Base-by-base conservation (phyloP, 2,888 invertebrate species). In the Aporophyla lueneburgensis region DNA sequence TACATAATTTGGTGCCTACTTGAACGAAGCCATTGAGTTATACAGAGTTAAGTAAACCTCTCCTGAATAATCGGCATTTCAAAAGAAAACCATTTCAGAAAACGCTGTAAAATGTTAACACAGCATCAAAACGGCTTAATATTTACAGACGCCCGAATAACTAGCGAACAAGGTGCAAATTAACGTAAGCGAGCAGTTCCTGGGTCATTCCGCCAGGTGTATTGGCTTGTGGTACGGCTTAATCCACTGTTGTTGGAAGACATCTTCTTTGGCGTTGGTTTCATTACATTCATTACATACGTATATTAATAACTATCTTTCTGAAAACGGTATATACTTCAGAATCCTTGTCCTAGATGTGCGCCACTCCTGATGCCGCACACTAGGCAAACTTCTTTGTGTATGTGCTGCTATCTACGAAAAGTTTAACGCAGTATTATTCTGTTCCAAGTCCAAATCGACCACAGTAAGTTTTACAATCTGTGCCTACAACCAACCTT, bases 1-100 rank as follows among this genome's bases (percentile, higher is more conserved):
- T 56, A 51, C 21, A 63, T 43, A 16, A 63, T 78, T 75, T 75
- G 46, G 33, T 80, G 40, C n/a, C 43, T 53, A 43, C 43, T 76
- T 61, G n/a, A 59, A 43, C 75, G 43, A 54, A 81, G n/a, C 49
- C 16, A 49, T 24, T 54, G 49, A 81, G 40, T 49, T 61, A 54
- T 53, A 21, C 58, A 12, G 14, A 76, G 80, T 76, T 46, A 7
- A 54, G 73, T 61, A 3, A 61, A 73, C 19, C 19, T 80, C 54
- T 62, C 61, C 1, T 43, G 6, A 54, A 56, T 54, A 54, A 56
- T 49, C 14, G 40, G n/a, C 7, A 74, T 62, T 49, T 73, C 62
- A 24, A n/a, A 56, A 27, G 19, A 12, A 54, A 40, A 2, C n/a
- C 16, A 27, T 21, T 79, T 71, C 4, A 21, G 21, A 46, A 24